These are phyloP conservation scores for Brachymystax lenok DNA, from an alignment of 2,797 vertebrate species.

Conservation along the genomic window DNA sequence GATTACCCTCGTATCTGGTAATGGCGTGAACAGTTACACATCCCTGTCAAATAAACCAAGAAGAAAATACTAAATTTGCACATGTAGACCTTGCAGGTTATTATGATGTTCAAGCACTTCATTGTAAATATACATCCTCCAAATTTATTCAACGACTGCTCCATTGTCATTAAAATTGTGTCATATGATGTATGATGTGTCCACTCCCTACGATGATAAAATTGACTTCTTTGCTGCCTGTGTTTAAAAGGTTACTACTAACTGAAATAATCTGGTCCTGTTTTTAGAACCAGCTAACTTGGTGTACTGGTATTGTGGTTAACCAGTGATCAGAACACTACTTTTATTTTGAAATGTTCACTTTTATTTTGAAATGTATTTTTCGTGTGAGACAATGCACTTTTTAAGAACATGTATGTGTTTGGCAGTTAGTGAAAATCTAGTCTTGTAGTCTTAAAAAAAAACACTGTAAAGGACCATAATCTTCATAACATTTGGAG, in stretches of 20 bases:
- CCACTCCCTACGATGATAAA: constrained; percentile 36
- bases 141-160: constrained; percentile 33
- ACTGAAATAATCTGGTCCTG: constrained; percentile 30
- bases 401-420: neutral
- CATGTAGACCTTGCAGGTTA: constrained; percentile 64
- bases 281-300: constrained; percentile 39
- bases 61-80: constrained; percentile 60
- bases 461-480: neutral
- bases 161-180: too few species aligned
- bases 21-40: constrained; percentile 7
- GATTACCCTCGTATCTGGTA: constrained; percentile 9
- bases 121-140: constrained; percentile 60
- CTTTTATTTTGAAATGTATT: neutral
- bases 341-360: constrained; percentile 53
- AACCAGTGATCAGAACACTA: constrained; percentile 55
- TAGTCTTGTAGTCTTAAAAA: neutral
- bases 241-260: constrained; percentile 39
- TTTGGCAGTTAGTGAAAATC: neutral
- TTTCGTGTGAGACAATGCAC: neutral
- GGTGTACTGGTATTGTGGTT: constrained; percentile 43
- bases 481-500: neutral
- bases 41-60: constrained; percentile 38
- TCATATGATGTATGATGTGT: neutral
- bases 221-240: constrained; percentile 50
- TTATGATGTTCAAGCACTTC: constrained; percentile 36